Evolutionary conservation across 2,113 vertebrate species (phyloP), one percentile per base, ranked within the genome.

Genomic region (Leuciscus idus): DNA sequence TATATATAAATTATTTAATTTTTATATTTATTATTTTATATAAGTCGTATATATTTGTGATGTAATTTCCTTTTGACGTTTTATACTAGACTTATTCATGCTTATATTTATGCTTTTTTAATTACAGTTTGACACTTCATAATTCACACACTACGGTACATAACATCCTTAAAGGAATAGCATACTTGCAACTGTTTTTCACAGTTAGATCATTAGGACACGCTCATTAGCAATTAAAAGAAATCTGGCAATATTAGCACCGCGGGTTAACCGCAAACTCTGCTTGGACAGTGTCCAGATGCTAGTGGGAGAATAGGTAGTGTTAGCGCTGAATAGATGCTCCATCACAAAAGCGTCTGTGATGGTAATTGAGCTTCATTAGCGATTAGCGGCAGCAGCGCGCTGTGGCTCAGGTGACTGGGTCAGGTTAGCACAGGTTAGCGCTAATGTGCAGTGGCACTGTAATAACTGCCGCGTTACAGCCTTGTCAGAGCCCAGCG

Each of bases 351-450:
- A 68, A 62, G 80, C 76, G 55, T 88, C 64, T 55, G 28, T 78
- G 83, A 75, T 91, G 93, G 93, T 96, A 96, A 96, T 96, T 96
- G 94, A 96, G 96, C 96, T 96, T 95, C 93, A 93, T 95, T 96
- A 95, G 94, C 93, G 74, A 85, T 89, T 87, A 89, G 79, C 57
- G 15, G 52, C n/a, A 30, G 57, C 28, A 23, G 46, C 90, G 86
- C 15, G 90, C 89, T 90, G 75, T 4, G 28, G 75, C 83, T 66
- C 81, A 78, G 81, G 74, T 85, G 77, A 46, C 28, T 17, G 80
- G 84, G 81, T 94, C 93, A 93, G 92, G 81, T 39, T 83, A 83
- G 81, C 48, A 89, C 95, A 94, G 95, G 93, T 95, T 85, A 85
- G 85, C 73, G 94, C 95, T 95, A 94, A 95, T 95, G 95, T 92